These are phyloP conservation scores for Toxotes jaculatrix DNA, from an alignment of 2,113 vertebrate species.

Conservation along the genomic window DNA sequence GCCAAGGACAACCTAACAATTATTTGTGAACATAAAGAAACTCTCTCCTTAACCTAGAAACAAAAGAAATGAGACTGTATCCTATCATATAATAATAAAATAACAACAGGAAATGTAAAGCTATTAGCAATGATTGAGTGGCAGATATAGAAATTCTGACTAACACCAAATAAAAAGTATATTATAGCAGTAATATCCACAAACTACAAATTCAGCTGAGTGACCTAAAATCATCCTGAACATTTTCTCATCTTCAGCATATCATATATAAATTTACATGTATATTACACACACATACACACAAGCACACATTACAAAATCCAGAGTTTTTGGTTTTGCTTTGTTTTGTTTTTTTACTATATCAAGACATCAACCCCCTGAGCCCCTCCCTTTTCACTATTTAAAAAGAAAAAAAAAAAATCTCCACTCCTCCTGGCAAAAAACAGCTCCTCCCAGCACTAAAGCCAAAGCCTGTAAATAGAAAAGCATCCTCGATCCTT, in stretches of 20 bases:
- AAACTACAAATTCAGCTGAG: background rate
- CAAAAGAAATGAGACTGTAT: background rate
- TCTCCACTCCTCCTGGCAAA: background rate
- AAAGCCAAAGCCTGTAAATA: slow-evolving; percentile 34
- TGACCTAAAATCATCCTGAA: background rate
- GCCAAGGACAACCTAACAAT: slow-evolving; percentile 60
- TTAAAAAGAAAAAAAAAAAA: background rate
- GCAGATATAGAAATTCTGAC: background rate
- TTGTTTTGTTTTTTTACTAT: background rate
- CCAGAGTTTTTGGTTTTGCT: background rate
- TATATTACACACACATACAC: too few relatives aligned
- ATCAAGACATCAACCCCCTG: background rate
- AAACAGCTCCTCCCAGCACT: slow-evolving; percentile 5
- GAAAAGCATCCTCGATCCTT: slow-evolving; percentile 17
- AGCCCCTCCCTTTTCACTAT: background rate
- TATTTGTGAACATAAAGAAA: slow-evolving; percentile 20
- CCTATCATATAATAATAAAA: too few relatives aligned
- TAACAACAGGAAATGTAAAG: background rate
- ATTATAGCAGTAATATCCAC: background rate
- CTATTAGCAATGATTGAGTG: background rate
- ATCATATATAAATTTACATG: background rate
- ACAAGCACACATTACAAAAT: background rate
- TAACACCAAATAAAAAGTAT: background rate
- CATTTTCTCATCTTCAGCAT: background rate
- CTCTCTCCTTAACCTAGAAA: slow-evolving; percentile 10